Conservation (phyloP, 2,888 invertebrate species). For the Metacarcinus magister region DNA sequence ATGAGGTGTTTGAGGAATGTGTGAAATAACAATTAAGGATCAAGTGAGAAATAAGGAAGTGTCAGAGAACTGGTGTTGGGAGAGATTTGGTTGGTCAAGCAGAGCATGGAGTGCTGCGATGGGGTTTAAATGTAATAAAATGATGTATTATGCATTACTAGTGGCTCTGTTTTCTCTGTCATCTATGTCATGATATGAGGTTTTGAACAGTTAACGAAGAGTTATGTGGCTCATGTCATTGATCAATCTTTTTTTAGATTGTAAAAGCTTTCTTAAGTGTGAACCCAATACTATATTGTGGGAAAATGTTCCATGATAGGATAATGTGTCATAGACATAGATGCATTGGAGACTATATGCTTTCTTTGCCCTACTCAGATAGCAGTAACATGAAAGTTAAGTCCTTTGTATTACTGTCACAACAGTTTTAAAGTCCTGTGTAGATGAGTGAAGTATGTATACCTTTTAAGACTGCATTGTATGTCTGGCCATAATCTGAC, state of each 20-base stretch:
- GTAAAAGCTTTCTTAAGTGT: not conserved
- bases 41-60: too few relatives aligned
- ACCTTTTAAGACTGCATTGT: not conserved
- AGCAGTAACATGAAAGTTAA: not conserved
- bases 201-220: not conserved
- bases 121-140: not conserved
- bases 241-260: not conserved
- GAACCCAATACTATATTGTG: not conserved
- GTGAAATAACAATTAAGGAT: too few relatives aligned
- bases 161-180: not conserved
- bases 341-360: not conserved
- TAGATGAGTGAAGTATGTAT: not conserved
- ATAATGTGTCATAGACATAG: constrained; percentile 4
- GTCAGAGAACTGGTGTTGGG: too few relatives aligned
- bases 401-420: not conserved
- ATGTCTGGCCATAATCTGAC: not conserved
- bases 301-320: not conserved
- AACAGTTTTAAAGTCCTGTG: not conserved
- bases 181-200: not conserved
- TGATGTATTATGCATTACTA: not conserved
- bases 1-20: too few relatives aligned
- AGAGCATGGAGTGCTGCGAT: too few relatives aligned
- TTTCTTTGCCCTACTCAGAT: not conserved
- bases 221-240: not conserved
- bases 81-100: too few relatives aligned